These are phyloP conservation scores for Psittacula echo DNA, from an alignment of 2,797 vertebrate genomes.

Conservation along the genomic window DNA sequence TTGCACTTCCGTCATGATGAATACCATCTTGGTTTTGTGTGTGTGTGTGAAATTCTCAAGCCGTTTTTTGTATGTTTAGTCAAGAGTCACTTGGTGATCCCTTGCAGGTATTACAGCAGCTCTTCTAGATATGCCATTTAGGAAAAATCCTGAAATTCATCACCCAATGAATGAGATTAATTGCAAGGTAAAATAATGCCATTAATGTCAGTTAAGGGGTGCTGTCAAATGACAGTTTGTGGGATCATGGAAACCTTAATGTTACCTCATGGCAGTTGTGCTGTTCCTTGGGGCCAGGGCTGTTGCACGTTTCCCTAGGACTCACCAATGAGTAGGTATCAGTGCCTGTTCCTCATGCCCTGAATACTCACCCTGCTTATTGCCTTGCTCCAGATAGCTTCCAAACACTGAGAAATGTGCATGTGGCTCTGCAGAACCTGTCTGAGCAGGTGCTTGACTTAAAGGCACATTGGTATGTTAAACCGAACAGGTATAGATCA, in stretches of 20 bases:
- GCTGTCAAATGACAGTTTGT: not conserved
- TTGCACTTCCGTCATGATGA: not conserved
- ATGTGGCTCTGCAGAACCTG: not conserved
- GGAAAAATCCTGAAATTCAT: not conserved
- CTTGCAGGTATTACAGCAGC: not conserved
- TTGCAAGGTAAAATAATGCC: not conserved
- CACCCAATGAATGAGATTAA: not conserved
- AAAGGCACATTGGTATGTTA: not conserved
- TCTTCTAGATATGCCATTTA: not conserved
- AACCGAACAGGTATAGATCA: not conserved
- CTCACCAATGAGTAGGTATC: rapidly evolving
- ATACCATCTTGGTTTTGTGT: not conserved
- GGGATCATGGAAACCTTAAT: not conserved
- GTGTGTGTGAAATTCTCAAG: not conserved
- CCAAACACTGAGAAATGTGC: rapidly evolving
- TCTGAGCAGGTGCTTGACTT: not conserved
- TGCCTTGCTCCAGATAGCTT: not conserved
- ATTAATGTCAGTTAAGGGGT: not conserved
- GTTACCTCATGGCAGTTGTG: rapidly evolving
- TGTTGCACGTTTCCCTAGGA: not conserved
- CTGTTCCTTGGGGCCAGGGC: rapidly evolving
- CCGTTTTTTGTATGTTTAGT: not conserved
- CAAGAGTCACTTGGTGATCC: not conserved
- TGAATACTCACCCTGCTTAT: not conserved
- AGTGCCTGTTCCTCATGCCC: not conserved